These are phyloP conservation scores for Neelides folsomi DNA, from an alignment of 2,888 invertebrate genomes.

Conservation along the genomic window DNA sequence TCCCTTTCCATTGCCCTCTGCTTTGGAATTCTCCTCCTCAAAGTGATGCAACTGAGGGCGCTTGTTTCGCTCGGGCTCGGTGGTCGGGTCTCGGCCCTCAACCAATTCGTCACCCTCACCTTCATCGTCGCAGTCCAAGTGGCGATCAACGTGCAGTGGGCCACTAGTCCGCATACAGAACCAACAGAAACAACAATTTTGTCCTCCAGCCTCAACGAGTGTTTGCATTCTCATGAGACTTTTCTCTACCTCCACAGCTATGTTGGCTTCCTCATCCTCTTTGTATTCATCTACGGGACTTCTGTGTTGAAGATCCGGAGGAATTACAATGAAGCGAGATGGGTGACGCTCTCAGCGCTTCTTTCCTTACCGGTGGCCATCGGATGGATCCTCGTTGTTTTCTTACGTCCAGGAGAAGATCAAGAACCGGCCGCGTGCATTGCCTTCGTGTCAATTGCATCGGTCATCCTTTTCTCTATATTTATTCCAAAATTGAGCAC, in stretches of 20 bases:
- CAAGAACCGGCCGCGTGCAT: slow-evolving; percentile 36
- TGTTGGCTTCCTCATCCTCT: slow-evolving; percentile 33
- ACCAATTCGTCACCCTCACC: slow-evolving; percentile 35
- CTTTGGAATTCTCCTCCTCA: slow-evolving; percentile 37
- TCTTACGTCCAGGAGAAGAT: slow-evolving; percentile 30
- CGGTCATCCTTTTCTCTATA: slow-evolving; percentile 35
- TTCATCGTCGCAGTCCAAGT: slow-evolving; percentile 36
- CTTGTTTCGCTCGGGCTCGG: slow-evolving; percentile 37
- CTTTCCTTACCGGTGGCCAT: slow-evolving; percentile 33
- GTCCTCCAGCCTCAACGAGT: slow-evolving; percentile 21
- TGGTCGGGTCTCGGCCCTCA: slow-evolving; percentile 36
- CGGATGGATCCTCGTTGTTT: slow-evolving; percentile 33
- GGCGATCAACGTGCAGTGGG: slow-evolving; percentile 36
- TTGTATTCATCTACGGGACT: slow-evolving; percentile 35
- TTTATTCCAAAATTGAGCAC: slow-evolving; percentile 37
- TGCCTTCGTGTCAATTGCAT: slow-evolving; percentile 34
- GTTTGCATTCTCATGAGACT: slow-evolving; percentile 32
- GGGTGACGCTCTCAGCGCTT: slow-evolving; percentile 35
- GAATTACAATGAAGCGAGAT: slow-evolving; percentile 37
- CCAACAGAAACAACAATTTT: slow-evolving; percentile 7
- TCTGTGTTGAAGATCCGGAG: slow-evolving; percentile 35
- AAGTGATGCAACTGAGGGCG: slow-evolving; percentile 38
- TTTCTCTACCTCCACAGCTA: slow-evolving; percentile 35
- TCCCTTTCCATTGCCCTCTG: slow-evolving; percentile 36
- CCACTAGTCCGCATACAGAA: slow-evolving; percentile 23